phyloP scores from a whole-genome alignment of 2,888 invertebrate species.

The Zhengitettix transpicula region DNA sequence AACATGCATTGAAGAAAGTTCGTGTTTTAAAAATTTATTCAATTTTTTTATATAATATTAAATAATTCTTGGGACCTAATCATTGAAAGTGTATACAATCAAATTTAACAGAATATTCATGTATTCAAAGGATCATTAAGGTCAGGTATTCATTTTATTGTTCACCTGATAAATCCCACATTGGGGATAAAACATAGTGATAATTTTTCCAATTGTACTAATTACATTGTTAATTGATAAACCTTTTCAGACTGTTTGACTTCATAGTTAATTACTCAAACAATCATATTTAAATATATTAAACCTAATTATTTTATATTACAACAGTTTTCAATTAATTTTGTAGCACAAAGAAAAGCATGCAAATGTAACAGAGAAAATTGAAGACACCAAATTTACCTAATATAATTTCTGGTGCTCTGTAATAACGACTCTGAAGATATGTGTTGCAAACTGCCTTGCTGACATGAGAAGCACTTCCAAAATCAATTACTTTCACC shows the following conservation, averaged over 20 bases:
- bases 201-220: no score
- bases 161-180: no score
- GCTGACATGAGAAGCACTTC: conserved; percentile 96
- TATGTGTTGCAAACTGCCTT: conserved; percentile 99
- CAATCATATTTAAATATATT: not conserved
- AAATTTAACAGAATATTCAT: no score
- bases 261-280: not conserved
- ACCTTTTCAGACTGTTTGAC: not conserved
- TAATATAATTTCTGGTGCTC: conserved; percentile 92
- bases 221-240: no score
- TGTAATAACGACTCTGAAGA: conserved; percentile 95
- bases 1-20: no score
- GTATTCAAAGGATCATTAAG: no score
- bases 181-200: not conserved
- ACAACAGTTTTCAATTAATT: not conserved
- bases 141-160: no score
- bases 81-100: not conserved
- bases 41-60: no score
- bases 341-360: not conserved
- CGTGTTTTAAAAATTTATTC: no score
- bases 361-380: not conserved
- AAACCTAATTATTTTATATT: not conserved
- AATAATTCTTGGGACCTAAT: no score
- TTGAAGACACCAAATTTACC: conserved; percentile 26
- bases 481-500: conserved; percentile 99